Percentiles rank a stretch among this genome's conserved stretches.
Conservation (phyloP, 2,888 invertebrate genomes). For the Cyclophora albipunctata region DNA sequence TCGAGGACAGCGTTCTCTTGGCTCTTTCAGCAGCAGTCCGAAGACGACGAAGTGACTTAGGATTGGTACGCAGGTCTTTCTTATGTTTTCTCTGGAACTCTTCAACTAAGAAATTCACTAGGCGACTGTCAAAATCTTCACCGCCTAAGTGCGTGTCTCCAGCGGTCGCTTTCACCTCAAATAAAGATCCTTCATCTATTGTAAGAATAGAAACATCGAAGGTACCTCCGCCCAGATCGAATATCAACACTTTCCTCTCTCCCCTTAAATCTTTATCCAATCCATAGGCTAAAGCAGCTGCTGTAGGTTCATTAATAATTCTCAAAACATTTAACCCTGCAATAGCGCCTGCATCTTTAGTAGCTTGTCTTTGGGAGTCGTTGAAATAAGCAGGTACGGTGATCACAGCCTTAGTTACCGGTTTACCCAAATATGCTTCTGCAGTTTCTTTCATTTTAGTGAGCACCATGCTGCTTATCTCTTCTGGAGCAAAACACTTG, state of each 20-base stretch:
- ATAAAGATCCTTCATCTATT: constrained; percentile 84
- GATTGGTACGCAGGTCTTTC: constrained; percentile 79
- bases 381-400: constrained; percentile 84
- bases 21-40: constrained; percentile 85
- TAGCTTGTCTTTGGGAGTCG: constrained; percentile 82
- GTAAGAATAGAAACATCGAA: constrained; percentile 89
- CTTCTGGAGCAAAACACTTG: constrained; percentile 80
- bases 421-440: constrained; percentile 80
- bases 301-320: constrained; percentile 89
- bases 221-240: constrained; percentile 80
- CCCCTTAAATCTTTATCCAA: constrained; percentile 79
- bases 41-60: constrained; percentile 79
- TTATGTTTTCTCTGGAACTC: constrained; percentile 83
- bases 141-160: constrained; percentile 92
- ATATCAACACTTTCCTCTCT: constrained; percentile 77
- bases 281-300: constrained; percentile 83
- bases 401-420: constrained; percentile 81
- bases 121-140: constrained; percentile 79
- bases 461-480: constrained; percentile 81
- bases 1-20: constrained; percentile 84
- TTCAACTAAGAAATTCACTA: constrained; percentile 79
- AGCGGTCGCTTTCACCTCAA: constrained; percentile 88
- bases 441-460: constrained; percentile 77
- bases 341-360: constrained; percentile 86
- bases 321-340: constrained; percentile 86